Evolutionary conservation across 2,888 invertebrate genomes (phyloP), one percentile per base, ranked within the genome.

Genomic region (Rhagophthalmus giganteus): DNA sequence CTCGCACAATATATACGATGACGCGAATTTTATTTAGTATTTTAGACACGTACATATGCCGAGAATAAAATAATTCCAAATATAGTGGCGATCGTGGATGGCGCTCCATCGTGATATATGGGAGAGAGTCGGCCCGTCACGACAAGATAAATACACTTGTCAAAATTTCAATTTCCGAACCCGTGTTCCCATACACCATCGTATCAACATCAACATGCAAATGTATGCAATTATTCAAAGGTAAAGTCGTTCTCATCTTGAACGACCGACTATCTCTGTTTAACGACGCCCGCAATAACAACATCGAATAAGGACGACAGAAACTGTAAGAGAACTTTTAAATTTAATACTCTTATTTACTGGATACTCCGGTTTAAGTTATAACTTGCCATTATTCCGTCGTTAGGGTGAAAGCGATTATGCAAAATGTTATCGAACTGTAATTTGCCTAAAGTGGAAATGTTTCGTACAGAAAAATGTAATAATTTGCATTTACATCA

Each of bases 161-260:
- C 72, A 72, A 70, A 71, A 70, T 71, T 72, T 73, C 72, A 72
- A 73, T 73, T 73, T 70, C 71, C 71, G 68, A 69, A 67, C 63
- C 63, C 63, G 61, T 64, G 63, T 66, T 62, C 61, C 57, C 64
- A 61, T 64, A 59, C 62, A 61, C 57, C 62, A 57, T 60, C 59
- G 59, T 54, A 63, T 62, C 60, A 61, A 57, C 61, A 65, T 65
- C 63, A 58, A 60, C 60, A 68, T 69, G 67, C 67, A 69, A 67
- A 69, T 69, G 63, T 63, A 59, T 63, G 65, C 62, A 63, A 54
- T 60, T 58, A 55, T 53, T 60, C 57, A 55, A 54, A 50, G 50
- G 39, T 50, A 49, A 55, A 58, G 54, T 47, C 47, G 44, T 39
- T 49, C 46, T 46, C 41, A 41, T 30, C 32, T 38, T 34, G 32